A percentile compares a stretch with the other conserved stretches of the same genome.
phyloP scores from a whole-genome alignment of 1,140 invertebrate genomes.

The Zaprionus lachaisei region DNA sequence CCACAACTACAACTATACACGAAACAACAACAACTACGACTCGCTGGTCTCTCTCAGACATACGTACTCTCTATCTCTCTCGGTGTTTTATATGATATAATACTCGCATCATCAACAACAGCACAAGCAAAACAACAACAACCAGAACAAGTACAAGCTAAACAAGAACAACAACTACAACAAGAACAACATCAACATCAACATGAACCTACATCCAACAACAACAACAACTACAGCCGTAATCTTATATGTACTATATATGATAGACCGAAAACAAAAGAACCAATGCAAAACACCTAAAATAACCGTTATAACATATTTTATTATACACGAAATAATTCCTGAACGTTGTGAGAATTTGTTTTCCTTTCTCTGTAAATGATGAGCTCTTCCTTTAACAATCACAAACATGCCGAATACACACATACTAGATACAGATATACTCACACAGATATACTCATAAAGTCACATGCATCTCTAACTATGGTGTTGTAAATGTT shows the following conservation, averaged over 20 bases:
- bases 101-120: conserved; percentile 53
- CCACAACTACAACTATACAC: conserved; percentile 75
- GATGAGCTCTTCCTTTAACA: conserved; percentile 23
- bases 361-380: conserved; percentile 46
- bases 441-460: not conserved
- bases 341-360: conserved; percentile 63
- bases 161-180: conserved; percentile 37
- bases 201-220: conserved; percentile 63
- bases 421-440: conserved; percentile 13
- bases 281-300: conserved; percentile 40
- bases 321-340: conserved; percentile 43
- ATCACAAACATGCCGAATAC: conserved; percentile 26
- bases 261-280: conserved; percentile 41
- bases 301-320: conserved; percentile 39
- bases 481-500: conserved; percentile 73
- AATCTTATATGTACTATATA: conserved; percentile 57
- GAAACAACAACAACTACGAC: conserved; percentile 66
- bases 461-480: conserved; percentile 52
- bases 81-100: conserved; percentile 74
- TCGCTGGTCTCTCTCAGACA: conserved; percentile 76
- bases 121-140: conserved; percentile 40
- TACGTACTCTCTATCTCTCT: conserved; percentile 72
- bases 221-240: conserved; percentile 66
- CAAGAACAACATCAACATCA: conserved; percentile 69
- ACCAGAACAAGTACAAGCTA: conserved; percentile 41